These are phyloP conservation scores for Nematolebias whitei DNA, from an alignment of 2,113 vertebrate species.

Conservation along the genomic window DNA sequence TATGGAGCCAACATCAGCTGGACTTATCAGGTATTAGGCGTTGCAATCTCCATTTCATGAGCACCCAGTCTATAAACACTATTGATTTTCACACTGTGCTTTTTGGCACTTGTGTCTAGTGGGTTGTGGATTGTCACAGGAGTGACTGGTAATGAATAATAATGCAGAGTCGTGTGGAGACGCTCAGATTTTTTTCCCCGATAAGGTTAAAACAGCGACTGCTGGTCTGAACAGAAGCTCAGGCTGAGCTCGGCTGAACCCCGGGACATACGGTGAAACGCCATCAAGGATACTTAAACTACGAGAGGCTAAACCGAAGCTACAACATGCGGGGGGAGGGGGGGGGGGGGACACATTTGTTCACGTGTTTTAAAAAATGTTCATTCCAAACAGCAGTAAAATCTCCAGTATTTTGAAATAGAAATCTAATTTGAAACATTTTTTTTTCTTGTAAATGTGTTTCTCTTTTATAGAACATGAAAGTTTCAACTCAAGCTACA, in stretches of 20 bases:
- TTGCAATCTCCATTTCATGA: constrained; percentile 74
- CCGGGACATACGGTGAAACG: background rate
- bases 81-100: constrained; percentile 74
- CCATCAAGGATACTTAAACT: constrained; percentile 18
- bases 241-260: background rate
- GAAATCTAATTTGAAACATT: background rate
- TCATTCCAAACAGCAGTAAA: constrained; percentile 1
- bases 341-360: too few species aligned
- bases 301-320: constrained; percentile 3
- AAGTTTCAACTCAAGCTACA: constrained; percentile 6
- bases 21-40: constrained; percentile 64
- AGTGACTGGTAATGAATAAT: constrained; percentile 68
- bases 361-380: constrained; percentile 2
- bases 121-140: constrained; percentile 50
- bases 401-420: constrained; percentile 1
- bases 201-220: constrained; percentile 20
- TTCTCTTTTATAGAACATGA: constrained; percentile 10
- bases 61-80: constrained; percentile 73
- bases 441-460: background rate
- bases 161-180: constrained; percentile 43
- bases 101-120: constrained; percentile 60
- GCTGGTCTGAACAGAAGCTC: constrained; percentile 5
- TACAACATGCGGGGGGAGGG: too few species aligned
- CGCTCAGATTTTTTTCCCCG: constrained; percentile 11
- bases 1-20: constrained; percentile 50